Evolutionary conservation across 1,140 invertebrate species (phyloP).

Genomic region (Teleogryllus occipitalis): DNA sequence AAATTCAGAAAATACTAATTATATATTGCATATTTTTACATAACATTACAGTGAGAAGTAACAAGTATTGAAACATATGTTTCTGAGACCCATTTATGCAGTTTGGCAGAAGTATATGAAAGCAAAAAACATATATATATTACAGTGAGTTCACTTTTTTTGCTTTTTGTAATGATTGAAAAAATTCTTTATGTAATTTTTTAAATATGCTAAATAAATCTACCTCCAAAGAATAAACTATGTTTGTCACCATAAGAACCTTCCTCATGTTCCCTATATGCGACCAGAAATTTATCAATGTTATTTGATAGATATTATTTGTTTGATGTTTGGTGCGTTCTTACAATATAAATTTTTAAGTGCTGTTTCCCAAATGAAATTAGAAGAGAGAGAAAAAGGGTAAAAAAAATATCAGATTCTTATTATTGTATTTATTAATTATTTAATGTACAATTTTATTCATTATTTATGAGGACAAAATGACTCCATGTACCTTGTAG

Average conservation of each 20-base stretch:
- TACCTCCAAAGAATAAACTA: conserved; percentile 16
- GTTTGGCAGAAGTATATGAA: too few species aligned
- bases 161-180: conserved; percentile 10
- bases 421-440: too few species aligned
- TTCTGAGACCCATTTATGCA: neutral
- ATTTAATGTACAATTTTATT: too few species aligned
- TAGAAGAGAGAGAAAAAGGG: too few species aligned
- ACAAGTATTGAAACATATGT: neutral
- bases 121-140: neutral
- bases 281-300: neutral
- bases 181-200: conserved; percentile 21
- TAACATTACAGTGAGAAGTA: neutral
- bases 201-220: conserved; percentile 20
- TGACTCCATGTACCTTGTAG: too few species aligned
- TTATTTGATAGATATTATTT: neutral
- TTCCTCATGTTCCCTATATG: neutral
- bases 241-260: neutral
- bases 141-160: neutral
- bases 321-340: neutral
- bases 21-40: conserved; percentile 1
- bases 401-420: too few species aligned
- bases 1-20: neutral
- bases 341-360: too few species aligned
- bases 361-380: too few species aligned
- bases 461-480: too few species aligned